Base-by-base conservation (phyloP, 2,888 invertebrate genomes). In the Drosophila vallismaia region DNA sequence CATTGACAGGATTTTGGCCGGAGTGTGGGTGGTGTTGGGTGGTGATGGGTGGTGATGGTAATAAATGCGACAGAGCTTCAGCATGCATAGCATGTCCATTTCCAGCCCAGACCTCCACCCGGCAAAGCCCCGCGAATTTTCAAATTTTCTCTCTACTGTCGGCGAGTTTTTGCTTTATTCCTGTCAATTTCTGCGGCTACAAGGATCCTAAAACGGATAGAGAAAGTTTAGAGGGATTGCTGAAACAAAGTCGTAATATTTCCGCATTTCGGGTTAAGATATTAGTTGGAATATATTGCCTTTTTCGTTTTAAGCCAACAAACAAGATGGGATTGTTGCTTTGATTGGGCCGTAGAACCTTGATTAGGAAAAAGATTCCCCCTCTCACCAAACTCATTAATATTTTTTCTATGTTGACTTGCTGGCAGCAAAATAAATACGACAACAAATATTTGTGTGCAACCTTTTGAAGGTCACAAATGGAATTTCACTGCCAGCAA, bases 71-170 rank as follows among this genome's bases (percentile, higher is more conserved):
- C 84, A 76, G 64, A 68, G 81, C 74, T 84, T 64, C 82, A 73
- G 82, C 79, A 82, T 82, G 82, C 82, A 82, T 84, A 79, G 81
- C 82, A 82, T 82, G 82, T 82, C 82, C 83, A 80, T 82, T 83
- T 71, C 71, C 70, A 69, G 6, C 28, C 79, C 77, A 71, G 46
- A 64, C 50, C 44, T n/a, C 40, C 14, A n/a, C 38, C 36, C 5
- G 4, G 42, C 19, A 19, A 42, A 1, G 19, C 28, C n/a, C 5
- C 51, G 51, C 75, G 75, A 70, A 79, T 82, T 82, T 76, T 76
- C 76, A 79, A 81, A 82, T 77, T 71, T 77, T 77, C 70, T 42
- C 69, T 53, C 57, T 73, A 69, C 59, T 67, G 40, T n/a, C 24
- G 4, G 44, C 44, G 44, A 44, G 64, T 62, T 69, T 36, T 52